phyloP scores from a whole-genome alignment of 2,888 invertebrate species.

The Ochlodes sylvanus region DNA sequence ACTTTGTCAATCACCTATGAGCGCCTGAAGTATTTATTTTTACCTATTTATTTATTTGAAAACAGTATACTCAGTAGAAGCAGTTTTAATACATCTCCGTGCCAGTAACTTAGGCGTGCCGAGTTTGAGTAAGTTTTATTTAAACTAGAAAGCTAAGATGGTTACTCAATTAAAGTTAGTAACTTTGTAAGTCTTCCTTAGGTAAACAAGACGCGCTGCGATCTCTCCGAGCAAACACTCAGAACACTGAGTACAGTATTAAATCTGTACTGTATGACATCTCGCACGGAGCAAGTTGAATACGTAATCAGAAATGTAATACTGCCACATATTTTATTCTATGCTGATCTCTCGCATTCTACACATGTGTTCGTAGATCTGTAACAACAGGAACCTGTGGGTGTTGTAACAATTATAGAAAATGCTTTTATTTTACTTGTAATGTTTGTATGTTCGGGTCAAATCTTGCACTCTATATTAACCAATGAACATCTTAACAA shows the following conservation, averaged over 20 bases:
- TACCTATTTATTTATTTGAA: no score
- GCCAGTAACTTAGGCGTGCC: not conserved
- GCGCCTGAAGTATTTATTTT: no score
- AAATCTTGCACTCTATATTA: no score
- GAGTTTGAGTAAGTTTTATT: not conserved
- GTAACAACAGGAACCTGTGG: no score
- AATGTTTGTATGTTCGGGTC: no score
- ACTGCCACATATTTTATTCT: not conserved
- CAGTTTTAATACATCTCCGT: not conserved
- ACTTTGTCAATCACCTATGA: no score
- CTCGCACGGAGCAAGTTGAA: not conserved
- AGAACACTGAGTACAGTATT: constrained; percentile 1
- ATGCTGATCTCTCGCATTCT: no score
- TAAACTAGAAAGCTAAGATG: constrained; percentile 19
- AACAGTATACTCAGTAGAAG: no score
- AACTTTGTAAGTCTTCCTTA: not conserved
- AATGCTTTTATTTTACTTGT: no score
- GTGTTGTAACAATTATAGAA: no score
- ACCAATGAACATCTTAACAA: no score
- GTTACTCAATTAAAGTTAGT: constrained; percentile 1
- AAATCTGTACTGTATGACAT: not conserved
- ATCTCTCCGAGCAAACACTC: not conserved
- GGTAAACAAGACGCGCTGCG: not conserved
- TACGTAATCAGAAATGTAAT: not conserved
- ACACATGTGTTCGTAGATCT: no score